A percentile compares a stretch with the other conserved stretches of the same genome.
Evolutionary conservation across 2,888 invertebrate species (phyloP).

Genomic region (Caenorhabditis sp.): DNA sequence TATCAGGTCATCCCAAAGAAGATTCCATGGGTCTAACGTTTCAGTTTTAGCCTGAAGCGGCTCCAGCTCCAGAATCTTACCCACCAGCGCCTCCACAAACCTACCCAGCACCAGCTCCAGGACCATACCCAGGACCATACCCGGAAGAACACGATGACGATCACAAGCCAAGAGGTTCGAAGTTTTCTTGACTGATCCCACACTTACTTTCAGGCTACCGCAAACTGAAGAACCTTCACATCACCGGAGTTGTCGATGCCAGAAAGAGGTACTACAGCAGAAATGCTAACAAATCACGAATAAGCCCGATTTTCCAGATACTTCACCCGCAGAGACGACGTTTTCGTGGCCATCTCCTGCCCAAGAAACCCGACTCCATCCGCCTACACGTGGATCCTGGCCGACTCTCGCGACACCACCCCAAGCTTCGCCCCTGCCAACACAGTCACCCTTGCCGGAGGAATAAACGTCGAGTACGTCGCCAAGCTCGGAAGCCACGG

Average conservation of each 20-base stretch:
- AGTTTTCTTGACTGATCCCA: no score
- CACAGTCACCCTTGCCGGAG: conserved; percentile 35
- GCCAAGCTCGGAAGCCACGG: conserved; percentile 11
- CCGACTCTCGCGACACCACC: conserved; percentile 11
- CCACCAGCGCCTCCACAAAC: neutral
- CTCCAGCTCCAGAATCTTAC: neutral
- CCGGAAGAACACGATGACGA: neutral
- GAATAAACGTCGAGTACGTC: conserved; percentile 29
- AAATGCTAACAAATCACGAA: neutral
- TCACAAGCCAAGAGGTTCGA: neutral
- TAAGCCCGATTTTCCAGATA: conserved; percentile 14
- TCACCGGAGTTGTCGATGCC: neutral
- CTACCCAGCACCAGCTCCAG: neutral
- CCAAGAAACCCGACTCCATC: neutral
- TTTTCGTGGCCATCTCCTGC: conserved; percentile 30
- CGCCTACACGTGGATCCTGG: conserved; percentile 16
- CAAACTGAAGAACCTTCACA: conserved; percentile 24
- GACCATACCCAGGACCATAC: neutral
- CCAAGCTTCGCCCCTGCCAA: neutral
- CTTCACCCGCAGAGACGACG: conserved; percentile 14
- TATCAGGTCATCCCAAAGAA: conserved; percentile 2
- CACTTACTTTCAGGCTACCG: no score
- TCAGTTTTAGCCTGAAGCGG: conserved; percentile 2
- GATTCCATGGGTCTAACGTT: neutral
- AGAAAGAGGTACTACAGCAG: conserved; percentile 8